A percentile compares a stretch with the other conserved stretches of the same genome.
These are phyloP conservation scores for Bombus vancouverensis DNA, from an alignment of 1,140 invertebrate genomes.

Conservation along the genomic window DNA sequence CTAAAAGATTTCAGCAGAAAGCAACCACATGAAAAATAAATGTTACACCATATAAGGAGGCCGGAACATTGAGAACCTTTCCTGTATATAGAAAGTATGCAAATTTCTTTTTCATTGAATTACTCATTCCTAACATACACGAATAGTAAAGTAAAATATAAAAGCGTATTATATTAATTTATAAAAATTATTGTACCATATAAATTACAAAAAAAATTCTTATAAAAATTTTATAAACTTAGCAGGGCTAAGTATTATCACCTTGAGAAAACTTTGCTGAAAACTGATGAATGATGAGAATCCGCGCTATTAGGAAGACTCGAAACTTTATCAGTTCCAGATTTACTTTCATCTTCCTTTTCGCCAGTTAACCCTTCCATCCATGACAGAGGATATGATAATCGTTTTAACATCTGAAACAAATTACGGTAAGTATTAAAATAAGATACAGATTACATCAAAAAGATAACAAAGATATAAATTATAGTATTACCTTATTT, in stretches of 20 bases:
- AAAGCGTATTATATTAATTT: conserved; percentile 47
- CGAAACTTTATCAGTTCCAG: conserved; percentile 77
- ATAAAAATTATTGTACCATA: conserved; percentile 34
- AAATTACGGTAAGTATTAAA: background rate
- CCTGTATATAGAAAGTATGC: conserved; percentile 29
- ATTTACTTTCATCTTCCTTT: conserved; percentile 82
- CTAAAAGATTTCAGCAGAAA: conserved; percentile 51
- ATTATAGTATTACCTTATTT: conserved; percentile 78
- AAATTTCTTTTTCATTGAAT: conserved; percentile 38
- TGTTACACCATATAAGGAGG: conserved; percentile 31
- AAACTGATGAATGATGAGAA: conserved; percentile 88
- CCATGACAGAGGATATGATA: conserved; percentile 96
- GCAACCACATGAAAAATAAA: conserved; percentile 57
- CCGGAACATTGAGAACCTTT: conserved; percentile 16
- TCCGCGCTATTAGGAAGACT: conserved; percentile 86
- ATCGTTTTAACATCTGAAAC: conserved; percentile 92
- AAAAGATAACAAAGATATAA: conserved; percentile 5
- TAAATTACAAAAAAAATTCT: conserved; percentile 18
- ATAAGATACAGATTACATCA: background rate
- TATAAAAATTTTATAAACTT: conserved; percentile 7
- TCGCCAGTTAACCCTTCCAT: conserved; percentile 93
- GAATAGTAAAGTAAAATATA: conserved; percentile 52
- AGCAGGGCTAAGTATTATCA: conserved; percentile 76
- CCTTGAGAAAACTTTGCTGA: conserved; percentile 95
- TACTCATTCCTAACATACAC: conserved; percentile 56